phyloP scores from a whole-genome alignment of 2,888 invertebrate species.

The Habrosyne pyritoides region DNA sequence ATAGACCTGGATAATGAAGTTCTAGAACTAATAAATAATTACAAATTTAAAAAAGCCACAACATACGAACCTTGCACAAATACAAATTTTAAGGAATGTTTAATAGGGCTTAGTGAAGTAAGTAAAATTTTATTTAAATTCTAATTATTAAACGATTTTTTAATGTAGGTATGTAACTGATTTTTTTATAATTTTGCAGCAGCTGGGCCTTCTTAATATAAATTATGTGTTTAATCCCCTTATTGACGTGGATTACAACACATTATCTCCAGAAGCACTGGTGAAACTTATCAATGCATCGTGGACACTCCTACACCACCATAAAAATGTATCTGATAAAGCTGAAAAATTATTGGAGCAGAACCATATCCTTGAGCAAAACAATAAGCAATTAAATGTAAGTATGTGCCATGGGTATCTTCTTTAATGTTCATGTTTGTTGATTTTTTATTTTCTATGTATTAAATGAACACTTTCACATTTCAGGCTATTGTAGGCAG shows the following conservation, averaged over 20 bases:
- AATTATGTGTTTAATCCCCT: conserved; percentile 72
- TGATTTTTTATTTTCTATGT: conserved; percentile 9
- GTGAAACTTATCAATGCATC: conserved; percentile 68
- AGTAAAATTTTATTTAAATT: background rate
- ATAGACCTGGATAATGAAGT: conserved; percentile 73
- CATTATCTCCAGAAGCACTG: conserved; percentile 54
- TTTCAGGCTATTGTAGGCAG: conserved; percentile 54
- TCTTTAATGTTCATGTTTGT: background rate
- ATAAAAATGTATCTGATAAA: conserved; percentile 62
- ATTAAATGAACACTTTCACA: background rate
- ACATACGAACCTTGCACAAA: conserved; percentile 69
- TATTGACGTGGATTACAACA: conserved; percentile 53
- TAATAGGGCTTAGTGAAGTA: conserved; percentile 72
- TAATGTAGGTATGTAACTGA: background rate
- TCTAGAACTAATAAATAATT: conserved; percentile 70
- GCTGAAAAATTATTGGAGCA: conserved; percentile 57
- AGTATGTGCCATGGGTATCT: conserved; percentile 26
- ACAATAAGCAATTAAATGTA: conserved; percentile 71
- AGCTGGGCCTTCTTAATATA: conserved; percentile 66
- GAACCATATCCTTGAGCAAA: conserved; percentile 65
- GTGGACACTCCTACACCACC: conserved; percentile 64
- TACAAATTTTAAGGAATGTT: conserved; percentile 68
- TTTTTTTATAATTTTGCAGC: conserved; percentile 47
- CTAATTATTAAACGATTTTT: background rate
- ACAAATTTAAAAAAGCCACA: conserved; percentile 69